These are phyloP conservation scores for Megathymus violae DNA, from an alignment of 1,140 invertebrate species.

Conservation along the genomic window DNA sequence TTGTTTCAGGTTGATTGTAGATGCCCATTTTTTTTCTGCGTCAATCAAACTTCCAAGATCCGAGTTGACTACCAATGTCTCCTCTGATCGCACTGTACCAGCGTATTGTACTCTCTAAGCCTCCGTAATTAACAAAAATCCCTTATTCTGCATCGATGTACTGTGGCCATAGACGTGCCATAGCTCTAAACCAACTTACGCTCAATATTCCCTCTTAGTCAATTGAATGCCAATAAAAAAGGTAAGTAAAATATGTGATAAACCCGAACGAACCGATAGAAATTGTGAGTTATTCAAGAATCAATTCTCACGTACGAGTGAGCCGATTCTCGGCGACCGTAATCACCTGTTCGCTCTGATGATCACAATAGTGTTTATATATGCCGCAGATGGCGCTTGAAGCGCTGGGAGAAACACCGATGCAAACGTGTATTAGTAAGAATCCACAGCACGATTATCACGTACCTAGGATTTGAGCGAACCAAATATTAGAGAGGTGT, in stretches of 20 bases:
- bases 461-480: not conserved
- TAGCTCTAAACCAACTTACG: too few relatives aligned
- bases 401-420: not conserved
- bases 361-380: not conserved
- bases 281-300: not conserved
- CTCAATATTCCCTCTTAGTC: too few relatives aligned
- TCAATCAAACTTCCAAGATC: too few relatives aligned
- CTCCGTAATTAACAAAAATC: too few relatives aligned
- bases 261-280: not conserved
- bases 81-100: too few relatives aligned
- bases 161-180: too few relatives aligned
- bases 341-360: not conserved
- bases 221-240: too few relatives aligned
- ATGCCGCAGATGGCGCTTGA: not conserved
- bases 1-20: too few relatives aligned
- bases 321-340: not conserved
- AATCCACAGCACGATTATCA: not conserved
- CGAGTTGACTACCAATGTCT: too few relatives aligned
- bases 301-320: conserved; percentile 1
- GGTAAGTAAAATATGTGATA: not conserved
- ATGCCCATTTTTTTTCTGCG: too few relatives aligned
- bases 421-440: not conserved
- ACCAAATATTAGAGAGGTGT: not conserved
- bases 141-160: too few relatives aligned
- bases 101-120: too few relatives aligned